Evolutionary conservation across 2,888 invertebrate species (phyloP).

Genomic region (Spilosoma lubricipeda): DNA sequence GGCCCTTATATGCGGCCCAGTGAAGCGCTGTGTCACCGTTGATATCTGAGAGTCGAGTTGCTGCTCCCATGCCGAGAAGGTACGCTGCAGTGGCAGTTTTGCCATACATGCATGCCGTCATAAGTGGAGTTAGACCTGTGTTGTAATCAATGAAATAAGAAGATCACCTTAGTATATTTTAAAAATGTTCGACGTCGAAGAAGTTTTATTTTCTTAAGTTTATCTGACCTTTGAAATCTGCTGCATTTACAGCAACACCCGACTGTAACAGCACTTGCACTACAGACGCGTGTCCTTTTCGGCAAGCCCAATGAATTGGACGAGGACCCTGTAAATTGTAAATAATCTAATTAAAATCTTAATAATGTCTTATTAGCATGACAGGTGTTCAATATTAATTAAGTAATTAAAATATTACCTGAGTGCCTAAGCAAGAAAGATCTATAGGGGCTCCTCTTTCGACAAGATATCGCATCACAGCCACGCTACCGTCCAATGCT

Average conservation of each 20-base stretch:
- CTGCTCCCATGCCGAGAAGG: conserved; percentile 95
- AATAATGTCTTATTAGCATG: conserved; percentile 1
- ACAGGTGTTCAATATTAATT: conserved; percentile 2
- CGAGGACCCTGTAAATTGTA: conserved; percentile 88
- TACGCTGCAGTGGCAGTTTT: conserved; percentile 96
- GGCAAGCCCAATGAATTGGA: conserved; percentile 97
- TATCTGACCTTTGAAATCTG: conserved; percentile 92
- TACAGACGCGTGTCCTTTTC: conserved; percentile 96
- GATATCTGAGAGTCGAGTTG: conserved; percentile 94
- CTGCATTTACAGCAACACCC: conserved; percentile 95
- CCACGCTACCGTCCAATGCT: conserved; percentile 95
- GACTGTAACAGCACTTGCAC: conserved; percentile 92
- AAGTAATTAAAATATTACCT: conserved; percentile 72
- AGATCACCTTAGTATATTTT: background rate
- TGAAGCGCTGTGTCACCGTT: conserved; percentile 97
- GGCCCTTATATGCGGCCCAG: conserved; percentile 98
- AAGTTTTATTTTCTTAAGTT: background rate
- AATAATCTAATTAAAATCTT: conserved; percentile 27
- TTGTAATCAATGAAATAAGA: background rate
- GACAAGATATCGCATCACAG: conserved; percentile 94
- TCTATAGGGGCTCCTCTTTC: conserved; percentile 94
- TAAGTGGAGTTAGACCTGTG: conserved; percentile 92
- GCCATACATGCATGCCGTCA: conserved; percentile 97
- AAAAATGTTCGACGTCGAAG: background rate
- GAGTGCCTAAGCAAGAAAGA: conserved; percentile 94